Percentiles rank a stretch among this genome's conserved stretches.
These are phyloP conservation scores for Ectemnius continuus DNA, from an alignment of 2,888 invertebrate genomes.

Conservation along the genomic window DNA sequence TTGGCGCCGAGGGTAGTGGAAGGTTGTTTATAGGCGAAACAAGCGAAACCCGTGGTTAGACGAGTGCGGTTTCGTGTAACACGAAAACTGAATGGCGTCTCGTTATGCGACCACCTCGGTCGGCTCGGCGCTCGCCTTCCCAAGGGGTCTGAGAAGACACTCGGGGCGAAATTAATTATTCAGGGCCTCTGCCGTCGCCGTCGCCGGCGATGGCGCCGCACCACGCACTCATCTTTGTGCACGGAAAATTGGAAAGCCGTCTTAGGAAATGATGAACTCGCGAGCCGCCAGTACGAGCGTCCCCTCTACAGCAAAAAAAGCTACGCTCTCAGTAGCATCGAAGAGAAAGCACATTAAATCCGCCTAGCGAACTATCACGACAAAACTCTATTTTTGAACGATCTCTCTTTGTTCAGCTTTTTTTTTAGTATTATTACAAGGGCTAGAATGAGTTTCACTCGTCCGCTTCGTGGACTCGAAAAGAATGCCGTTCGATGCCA, in stretches of 20 bases:
- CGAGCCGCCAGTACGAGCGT: constrained; percentile 11
- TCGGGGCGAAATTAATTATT: constrained; percentile 61
- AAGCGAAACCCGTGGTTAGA: constrained; percentile 8
- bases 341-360: constrained; percentile 44
- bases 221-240: constrained; percentile 54
- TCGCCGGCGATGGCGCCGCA: constrained; percentile 22
- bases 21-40: neutral
- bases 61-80: constrained; percentile 14
- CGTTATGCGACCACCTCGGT: constrained; percentile 33
- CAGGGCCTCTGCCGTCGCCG: constrained; percentile 55
- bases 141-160: constrained; percentile 59
- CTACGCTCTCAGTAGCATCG: constrained; percentile 34
- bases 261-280: constrained; percentile 41
- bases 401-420: too few species aligned
- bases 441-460: too few species aligned
- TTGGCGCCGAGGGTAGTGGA: neutral
- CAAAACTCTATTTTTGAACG: too few species aligned
- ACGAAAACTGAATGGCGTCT: constrained; percentile 49
- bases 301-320: constrained; percentile 6
- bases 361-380: too few species aligned
- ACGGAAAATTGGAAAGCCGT: constrained; percentile 57
- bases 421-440: too few species aligned
- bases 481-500: too few species aligned
- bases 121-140: constrained; percentile 11
- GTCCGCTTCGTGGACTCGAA: too few species aligned